These are phyloP conservation scores for Synanthedon myopaeformis DNA, from an alignment of 2,888 invertebrate species.

Conservation along the genomic window DNA sequence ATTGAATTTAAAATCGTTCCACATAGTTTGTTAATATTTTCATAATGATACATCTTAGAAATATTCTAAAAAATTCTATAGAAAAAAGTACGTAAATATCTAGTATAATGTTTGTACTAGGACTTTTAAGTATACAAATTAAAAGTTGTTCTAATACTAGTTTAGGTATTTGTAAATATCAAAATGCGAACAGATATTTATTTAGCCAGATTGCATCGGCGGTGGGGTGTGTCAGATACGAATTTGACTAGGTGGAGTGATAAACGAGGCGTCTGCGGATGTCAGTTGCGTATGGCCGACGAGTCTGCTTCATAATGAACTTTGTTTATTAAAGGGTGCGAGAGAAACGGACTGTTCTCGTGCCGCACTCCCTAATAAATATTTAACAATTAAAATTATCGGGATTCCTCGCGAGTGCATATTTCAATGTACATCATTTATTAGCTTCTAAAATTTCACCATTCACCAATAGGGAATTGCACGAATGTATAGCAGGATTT, in stretches of 20 bases:
- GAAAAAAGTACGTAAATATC: too few species aligned
- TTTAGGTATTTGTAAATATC: too few species aligned
- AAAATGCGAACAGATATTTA: neutral
- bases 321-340: conserved; percentile 20
- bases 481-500: too few species aligned
- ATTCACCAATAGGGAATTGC: too few species aligned
- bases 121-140: too few species aligned
- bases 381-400: neutral
- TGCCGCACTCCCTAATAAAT: neutral
- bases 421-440: neutral
- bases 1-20: too few species aligned
- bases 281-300: conserved; percentile 13
- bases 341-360: conserved; percentile 2
- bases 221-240: neutral
- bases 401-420: neutral
- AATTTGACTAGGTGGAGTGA: conserved; percentile 6
- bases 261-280: conserved; percentile 14
- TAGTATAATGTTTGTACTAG: too few species aligned
- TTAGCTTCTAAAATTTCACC: too few species aligned
- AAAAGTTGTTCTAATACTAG: too few species aligned
- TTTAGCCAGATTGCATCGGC: neutral
- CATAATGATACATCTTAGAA: too few species aligned
- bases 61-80: too few species aligned
- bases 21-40: too few species aligned
- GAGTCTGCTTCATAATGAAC: conserved; percentile 20